Base-by-base conservation (phyloP, 2,797 vertebrate genomes). In the Nannoperca australis region DNA sequence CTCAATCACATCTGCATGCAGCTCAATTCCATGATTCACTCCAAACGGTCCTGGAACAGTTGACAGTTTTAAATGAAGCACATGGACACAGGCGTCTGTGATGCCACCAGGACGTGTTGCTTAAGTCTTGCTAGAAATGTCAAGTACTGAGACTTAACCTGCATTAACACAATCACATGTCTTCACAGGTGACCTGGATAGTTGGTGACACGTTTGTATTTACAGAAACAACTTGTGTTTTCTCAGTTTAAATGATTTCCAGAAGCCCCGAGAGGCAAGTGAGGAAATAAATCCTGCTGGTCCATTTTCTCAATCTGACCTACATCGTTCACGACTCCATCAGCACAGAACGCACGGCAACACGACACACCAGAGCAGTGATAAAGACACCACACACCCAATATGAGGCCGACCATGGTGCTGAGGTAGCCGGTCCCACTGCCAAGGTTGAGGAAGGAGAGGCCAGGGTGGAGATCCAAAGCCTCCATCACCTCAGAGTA, bases 401-500 rank as follows among this genome's bases (percentile, higher is more conserved):
- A 83, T 78, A 99, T 98, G 86, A 99, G 97, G 66, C 98, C 98
- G 65, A 98, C 98, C 98, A 99, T 99, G 73, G 98, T 99, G 93
- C 98, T 99, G 73, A 99, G 96, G 88, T 99, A 99, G 40, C 98
- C 98, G 0, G 98, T 99, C 71, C 98, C 98, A 40, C 98, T 99
- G 92, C 98, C 98, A 40, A 99, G 93, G 87, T 99, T 99, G 78
- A 99, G 95, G 90, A 99, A 99, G 0, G 98, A 98, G 72, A 99
- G 95, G 15, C 98, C 97, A 0, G 97, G 97, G n/a, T 97, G 96
- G 44, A 99, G 94, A 67, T 99, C 97, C 92, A 99, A 82, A 27
- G 98, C 98, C 91, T 99, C 98, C 98, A 99, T 99, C 90, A 99
- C 98, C 87, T 99, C 98, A 0, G 98, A 99, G 94, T 99, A 99